phyloP scores from a whole-genome alignment of 2,797 vertebrate species.

The Galaxias olidus region DNA sequence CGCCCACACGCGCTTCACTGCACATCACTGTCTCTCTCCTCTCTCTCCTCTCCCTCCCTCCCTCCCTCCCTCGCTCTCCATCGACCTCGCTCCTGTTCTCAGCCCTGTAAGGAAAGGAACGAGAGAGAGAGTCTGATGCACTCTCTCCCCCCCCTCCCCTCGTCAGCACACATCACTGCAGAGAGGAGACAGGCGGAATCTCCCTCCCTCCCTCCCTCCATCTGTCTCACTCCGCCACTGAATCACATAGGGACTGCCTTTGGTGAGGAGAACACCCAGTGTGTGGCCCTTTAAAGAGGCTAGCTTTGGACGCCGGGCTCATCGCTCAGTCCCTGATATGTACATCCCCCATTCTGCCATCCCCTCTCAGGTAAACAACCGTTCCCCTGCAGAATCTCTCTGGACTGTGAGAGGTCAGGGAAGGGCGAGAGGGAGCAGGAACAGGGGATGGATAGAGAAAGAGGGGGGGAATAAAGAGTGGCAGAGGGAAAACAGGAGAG shows the following conservation, averaged over 20 bases:
- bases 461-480: no score
- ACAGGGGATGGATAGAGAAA: no score
- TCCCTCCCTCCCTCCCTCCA: no score
- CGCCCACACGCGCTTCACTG: slow-evolving; percentile 19
- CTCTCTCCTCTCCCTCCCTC: slow-evolving; percentile 8
- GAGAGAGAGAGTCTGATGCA: neutral
- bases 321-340: neutral
- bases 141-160: neutral
- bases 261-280: neutral
- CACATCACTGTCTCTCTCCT: slow-evolving; percentile 16
- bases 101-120: slow-evolving; percentile 41
- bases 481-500: slow-evolving; percentile 35
- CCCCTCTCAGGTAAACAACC: neutral
- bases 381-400: slow-evolving; percentile 20
- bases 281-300: no score
- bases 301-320: neutral
- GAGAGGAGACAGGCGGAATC: neutral
- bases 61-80: slow-evolving; percentile 16
- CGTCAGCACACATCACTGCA: slow-evolving; percentile 1
- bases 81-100: slow-evolving; percentile 10
- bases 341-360: neutral
- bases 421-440: neutral
- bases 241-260: no score
- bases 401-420: slow-evolving; percentile 36
- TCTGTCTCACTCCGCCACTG: no score